These are phyloP conservation scores for Drosophila falleni DNA, from an alignment of 2,888 invertebrate genomes.

Conservation along the genomic window DNA sequence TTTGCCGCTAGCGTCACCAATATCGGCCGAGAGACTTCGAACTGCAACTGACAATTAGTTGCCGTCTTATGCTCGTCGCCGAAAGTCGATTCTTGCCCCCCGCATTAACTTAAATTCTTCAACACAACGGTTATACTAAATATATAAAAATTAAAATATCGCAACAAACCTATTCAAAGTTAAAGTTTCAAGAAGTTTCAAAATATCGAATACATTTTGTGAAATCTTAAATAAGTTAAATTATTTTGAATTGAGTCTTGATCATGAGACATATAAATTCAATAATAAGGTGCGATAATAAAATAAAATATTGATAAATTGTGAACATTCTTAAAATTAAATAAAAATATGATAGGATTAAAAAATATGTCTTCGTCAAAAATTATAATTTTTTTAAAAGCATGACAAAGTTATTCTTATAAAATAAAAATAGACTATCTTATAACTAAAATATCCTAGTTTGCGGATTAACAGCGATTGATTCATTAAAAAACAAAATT, in stretches of 20 bases:
- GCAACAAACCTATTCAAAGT: neutral
- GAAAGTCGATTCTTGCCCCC: slow-evolving; percentile 81
- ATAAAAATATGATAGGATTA: too few relatives aligned
- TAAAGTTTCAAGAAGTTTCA: slow-evolving; percentile 8
- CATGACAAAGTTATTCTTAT: too few relatives aligned
- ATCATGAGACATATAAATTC: slow-evolving; percentile 33
- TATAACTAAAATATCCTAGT: neutral
- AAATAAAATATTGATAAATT: neutral
- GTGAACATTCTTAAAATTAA: too few relatives aligned
- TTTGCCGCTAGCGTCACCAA: slow-evolving; percentile 68
- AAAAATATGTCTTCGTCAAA: neutral
- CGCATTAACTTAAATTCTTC: slow-evolving; percentile 48
- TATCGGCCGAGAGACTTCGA: slow-evolving; percentile 79
- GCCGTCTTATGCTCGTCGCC: slow-evolving; percentile 84
- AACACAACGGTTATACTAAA: slow-evolving; percentile 21
- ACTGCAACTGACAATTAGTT: slow-evolving; percentile 83
- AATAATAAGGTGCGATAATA: slow-evolving; percentile 48
- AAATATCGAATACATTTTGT: neutral
- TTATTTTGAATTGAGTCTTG: slow-evolving; percentile 34
- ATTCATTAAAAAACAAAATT: neutral
- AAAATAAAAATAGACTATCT: neutral
- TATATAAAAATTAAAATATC: neutral
- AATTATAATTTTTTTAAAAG: too few relatives aligned
- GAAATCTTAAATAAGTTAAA: slow-evolving; percentile 7
- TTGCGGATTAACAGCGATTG: neutral